Percentiles rank a stretch among this genome's conserved stretches.
Evolutionary conservation across 2,888 invertebrate genomes (phyloP).

Genomic region (Dione vanillae): DNA sequence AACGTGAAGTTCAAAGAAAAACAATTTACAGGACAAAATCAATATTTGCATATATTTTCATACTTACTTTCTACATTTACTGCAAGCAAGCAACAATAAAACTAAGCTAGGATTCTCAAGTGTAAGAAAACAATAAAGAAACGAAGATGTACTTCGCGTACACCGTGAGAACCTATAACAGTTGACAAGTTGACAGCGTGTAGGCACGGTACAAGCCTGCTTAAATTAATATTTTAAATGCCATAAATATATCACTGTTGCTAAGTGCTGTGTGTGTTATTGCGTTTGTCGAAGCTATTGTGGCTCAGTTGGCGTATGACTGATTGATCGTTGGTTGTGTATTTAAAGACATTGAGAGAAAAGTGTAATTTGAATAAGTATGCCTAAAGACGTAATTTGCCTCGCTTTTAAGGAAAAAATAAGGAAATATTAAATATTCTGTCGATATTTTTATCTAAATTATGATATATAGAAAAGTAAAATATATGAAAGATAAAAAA

Average conservation of each 20-base stretch:
- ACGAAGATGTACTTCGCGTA: not conserved
- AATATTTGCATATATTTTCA: not conserved
- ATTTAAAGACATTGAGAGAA: not conserved
- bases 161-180: conserved; percentile 20
- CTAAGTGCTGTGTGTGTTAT: not conserved
- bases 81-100: not conserved
- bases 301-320: not conserved
- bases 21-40: not conserved
- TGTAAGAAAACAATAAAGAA: conserved; percentile 21
- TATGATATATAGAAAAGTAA: no score
- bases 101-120: not conserved
- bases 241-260: conserved; percentile 3
- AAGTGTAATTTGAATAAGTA: not conserved
- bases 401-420: no score
- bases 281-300: not conserved
- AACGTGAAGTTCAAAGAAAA: not conserved
- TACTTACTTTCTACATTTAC: not conserved
- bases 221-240: conserved; percentile 23
- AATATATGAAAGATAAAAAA: no score
- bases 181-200: conserved; percentile 21
- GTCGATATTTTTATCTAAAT: no score
- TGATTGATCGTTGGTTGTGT: not conserved
- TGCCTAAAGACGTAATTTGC: no score
- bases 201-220: conserved; percentile 19
- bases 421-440: no score